A percentile compares a stretch with the other conserved stretches of the same genome.
Evolutionary conservation across 1,140 invertebrate genomes (phyloP).

Genomic region (Drosophila nasuta): DNA sequence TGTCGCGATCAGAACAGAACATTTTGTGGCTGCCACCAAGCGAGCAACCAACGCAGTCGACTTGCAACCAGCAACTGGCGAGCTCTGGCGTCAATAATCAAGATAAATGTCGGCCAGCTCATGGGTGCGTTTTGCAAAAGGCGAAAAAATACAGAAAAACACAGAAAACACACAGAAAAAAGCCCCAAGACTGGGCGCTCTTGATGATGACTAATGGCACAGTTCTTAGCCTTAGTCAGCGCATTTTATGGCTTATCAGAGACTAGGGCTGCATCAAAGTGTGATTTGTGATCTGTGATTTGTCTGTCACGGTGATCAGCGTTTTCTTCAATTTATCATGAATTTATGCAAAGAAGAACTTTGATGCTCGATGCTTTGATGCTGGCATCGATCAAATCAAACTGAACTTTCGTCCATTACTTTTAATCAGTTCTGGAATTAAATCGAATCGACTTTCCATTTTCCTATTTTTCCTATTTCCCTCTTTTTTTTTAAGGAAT

Average conservation of each 20-base stretch:
- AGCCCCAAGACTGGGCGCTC: slow-evolving; percentile 41
- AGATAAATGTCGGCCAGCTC: slow-evolving; percentile 76
- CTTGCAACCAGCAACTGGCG: slow-evolving; percentile 10
- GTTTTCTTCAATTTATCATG: slow-evolving; percentile 14
- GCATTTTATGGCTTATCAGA: slow-evolving; percentile 57
- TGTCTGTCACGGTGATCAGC: slow-evolving; percentile 56
- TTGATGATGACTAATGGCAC: slow-evolving; percentile 77
- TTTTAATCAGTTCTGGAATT: slow-evolving; percentile 3
- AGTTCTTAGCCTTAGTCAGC: slow-evolving; percentile 71
- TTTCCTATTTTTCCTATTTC: slow-evolving; percentile 1
- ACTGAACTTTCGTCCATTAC: slow-evolving; percentile 3
- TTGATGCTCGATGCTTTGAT: too few relatives aligned
- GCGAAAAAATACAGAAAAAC: neutral
- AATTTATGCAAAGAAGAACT: slow-evolving; percentile 4
- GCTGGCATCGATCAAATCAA: neutral
- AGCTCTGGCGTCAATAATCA: slow-evolving; percentile 64
- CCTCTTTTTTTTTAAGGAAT: neutral
- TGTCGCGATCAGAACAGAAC: slow-evolving; percentile 76
- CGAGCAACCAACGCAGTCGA: too few relatives aligned
- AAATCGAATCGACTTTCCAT: slow-evolving; percentile 4
- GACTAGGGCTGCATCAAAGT: slow-evolving; percentile 34
- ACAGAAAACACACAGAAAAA: slow-evolving; percentile 33
- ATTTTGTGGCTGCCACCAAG: slow-evolving; percentile 14
- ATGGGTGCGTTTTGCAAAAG: slow-evolving; percentile 55
- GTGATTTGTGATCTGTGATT: slow-evolving; percentile 39